Evolutionary conservation across 2,888 invertebrate species (phyloP), one percentile per base, ranked within the genome.

Genomic region (Oscheius sp.): DNA sequence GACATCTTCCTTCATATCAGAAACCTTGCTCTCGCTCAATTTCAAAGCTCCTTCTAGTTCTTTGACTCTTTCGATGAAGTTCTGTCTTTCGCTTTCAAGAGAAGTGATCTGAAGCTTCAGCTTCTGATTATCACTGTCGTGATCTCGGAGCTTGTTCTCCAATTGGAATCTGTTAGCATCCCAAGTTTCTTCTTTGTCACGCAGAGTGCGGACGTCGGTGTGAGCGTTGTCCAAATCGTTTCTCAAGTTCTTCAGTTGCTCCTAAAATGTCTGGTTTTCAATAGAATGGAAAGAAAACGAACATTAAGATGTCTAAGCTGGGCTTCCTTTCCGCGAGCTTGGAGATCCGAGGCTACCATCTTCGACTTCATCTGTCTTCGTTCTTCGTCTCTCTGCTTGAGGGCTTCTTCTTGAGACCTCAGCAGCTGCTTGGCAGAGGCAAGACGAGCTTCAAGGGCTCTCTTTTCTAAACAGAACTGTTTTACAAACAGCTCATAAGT

Each of bases 301-400:
- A 78, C 86, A 71, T 88, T 88, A 71, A 88, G 77, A 66, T 88
- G 87, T 13, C 88, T 78, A 11, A 88, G 76, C 75, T 88, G 88
- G 29, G 88, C 88, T 72, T 88, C 88, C 76, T 88, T 88, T 74
- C 88, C 88, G 32, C 88, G 78, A 48, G 86, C 86, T 63, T 88
- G 88, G 57, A 88, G 83, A 55, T 88, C 88, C 35, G 88, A 79
- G n/a, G 88, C 87, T 35, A 85, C 85, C 84, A 88, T 82, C 76
- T 87, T 87, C 42, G 85, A 84, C 66, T 89, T 88, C 81, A 88
- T 83, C 74, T 87, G 81, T 42, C 88, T 78, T 51, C 87, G 77
- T 70, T 88, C 88, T 59, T 88, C 88, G 73, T 88, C 88, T 72
- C 88, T 81, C 74, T 86, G 84, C 73, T 85, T 85, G 33, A 88